Evolutionary conservation across 1,140 invertebrate genomes (phyloP).

Genomic region (Macrosteles quadrilineatus): DNA sequence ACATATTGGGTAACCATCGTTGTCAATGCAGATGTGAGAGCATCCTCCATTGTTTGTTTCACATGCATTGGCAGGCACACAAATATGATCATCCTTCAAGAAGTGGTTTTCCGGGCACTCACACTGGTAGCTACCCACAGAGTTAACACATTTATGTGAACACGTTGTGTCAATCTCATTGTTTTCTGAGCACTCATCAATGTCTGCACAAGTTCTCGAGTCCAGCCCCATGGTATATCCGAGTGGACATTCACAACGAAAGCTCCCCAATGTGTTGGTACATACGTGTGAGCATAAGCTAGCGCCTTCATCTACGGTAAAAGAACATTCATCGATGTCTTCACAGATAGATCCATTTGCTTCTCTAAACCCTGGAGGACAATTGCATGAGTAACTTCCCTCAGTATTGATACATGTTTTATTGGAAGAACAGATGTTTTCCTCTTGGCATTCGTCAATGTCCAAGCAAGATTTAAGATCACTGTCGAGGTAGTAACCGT

Average conservation of each 20-base stretch:
- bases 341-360: slow-evolving; percentile 50
- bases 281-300: slow-evolving; percentile 63
- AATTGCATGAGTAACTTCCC: slow-evolving; percentile 56
- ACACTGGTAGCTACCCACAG: slow-evolving; percentile 55
- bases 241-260: slow-evolving; percentile 70
- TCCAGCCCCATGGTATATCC: slow-evolving; percentile 47
- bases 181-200: slow-evolving; percentile 53
- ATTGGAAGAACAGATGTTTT: slow-evolving; percentile 68
- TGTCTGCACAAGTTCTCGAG: slow-evolving; percentile 55
- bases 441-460: slow-evolving; percentile 75
- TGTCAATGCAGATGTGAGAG: slow-evolving; percentile 55
- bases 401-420: slow-evolving; percentile 57
- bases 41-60: slow-evolving; percentile 53
- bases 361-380: slow-evolving; percentile 55
- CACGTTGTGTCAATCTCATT: slow-evolving; percentile 31
- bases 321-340: slow-evolving; percentile 49
- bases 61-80: slow-evolving; percentile 57
- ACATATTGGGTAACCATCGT: slow-evolving; percentile 49
- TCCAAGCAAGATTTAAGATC: slow-evolving; percentile 52
- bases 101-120: slow-evolving; percentile 57
- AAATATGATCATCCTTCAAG: slow-evolving; percentile 47
- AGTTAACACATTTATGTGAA: slow-evolving; percentile 55
- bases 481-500: background rate
- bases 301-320: slow-evolving; percentile 35
- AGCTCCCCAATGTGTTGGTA: slow-evolving; percentile 70